Base-by-base conservation (phyloP, 2,888 invertebrate species). In the Polymixis flavicincta region DNA sequence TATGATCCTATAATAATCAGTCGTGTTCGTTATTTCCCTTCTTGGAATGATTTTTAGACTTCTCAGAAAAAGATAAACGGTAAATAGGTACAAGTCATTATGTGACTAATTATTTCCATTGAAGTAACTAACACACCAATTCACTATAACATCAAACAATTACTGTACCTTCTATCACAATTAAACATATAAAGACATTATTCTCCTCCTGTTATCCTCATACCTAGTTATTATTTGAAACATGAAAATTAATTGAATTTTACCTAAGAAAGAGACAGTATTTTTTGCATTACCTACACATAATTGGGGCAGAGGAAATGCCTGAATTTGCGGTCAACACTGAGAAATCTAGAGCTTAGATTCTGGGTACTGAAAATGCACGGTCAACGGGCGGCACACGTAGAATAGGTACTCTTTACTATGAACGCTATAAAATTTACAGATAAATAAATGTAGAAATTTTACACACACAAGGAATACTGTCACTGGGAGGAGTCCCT, bases 121-220 rank as follows among this genome's bases (percentile, higher is more conserved):
- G 14, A 42, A 65, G 32, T 65, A 60, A 48, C 42, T 65, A 60
- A 48, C 42, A 14, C 9, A 14, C 54, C 52, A 74, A 54, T 68
- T 65, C 28, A n/a, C 17, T 59, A 66, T 59, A 63, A 45, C 48
- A 63, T 52, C 59, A 70, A 72, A 68, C 60, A 74, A 71, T 71
- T 69, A 61, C 52, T 74, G 73, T 74, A 65, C 66, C 65, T 76
- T 59, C 45, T 69, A 13, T 42, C 19, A 57, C 57, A 72, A 77
- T 76, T 85, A 73, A 37, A 68, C 25, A 48, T 45, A 74, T 78
- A n/a, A 72, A 85, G 55, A 57, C 66, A 68, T 74, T 69, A 73
- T 37, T 32, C 32, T 3, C 32, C 2, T 14, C 42, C 14, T 59
- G 19, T 37, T 57, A 14, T 70, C 22, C 11, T 48, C 22, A 14